phyloP scores from a whole-genome alignment of 2,113 vertebrate genomes.

The Ictidomys tridecemlineatus region DNA sequence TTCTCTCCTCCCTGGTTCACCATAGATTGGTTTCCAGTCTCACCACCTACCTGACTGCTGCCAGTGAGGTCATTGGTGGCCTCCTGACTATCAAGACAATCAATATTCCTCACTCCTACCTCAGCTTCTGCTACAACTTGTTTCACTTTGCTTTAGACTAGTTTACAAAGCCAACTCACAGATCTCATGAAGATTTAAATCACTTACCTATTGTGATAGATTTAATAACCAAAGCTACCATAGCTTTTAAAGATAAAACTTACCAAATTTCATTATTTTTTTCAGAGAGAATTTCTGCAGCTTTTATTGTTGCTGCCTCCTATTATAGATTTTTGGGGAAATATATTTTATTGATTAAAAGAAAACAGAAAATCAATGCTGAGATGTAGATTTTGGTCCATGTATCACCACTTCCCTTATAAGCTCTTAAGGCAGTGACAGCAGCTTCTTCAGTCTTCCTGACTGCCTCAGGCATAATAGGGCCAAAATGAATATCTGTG shows the following conservation, averaged over 20 bases:
- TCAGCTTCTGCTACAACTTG: constrained; percentile 17
- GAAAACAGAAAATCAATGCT: constrained; percentile 11
- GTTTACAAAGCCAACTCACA: constrained; percentile 39
- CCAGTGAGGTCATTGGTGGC: background rate
- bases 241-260: constrained; percentile 55
- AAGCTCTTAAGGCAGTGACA: background rate
- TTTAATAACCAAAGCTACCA: background rate
- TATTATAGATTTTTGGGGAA: background rate
- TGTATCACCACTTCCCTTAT: background rate
- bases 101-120: background rate
- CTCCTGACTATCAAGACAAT: constrained; percentile 23
- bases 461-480: background rate
- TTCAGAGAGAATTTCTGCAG: constrained; percentile 42
- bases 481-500: background rate
- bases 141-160: constrained; percentile 40
- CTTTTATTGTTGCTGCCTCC: constrained; percentile 31
- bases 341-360: constrained; percentile 36
- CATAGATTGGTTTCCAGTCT: background rate
- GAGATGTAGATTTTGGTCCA: constrained; percentile 4
- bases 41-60: background rate
- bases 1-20: background rate
- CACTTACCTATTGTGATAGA: constrained; percentile 9
- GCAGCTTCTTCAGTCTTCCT: constrained; percentile 10
- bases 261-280: background rate
- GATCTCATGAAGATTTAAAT: constrained; percentile 29